Conservation (phyloP, 2,797 vertebrate genomes). For the Anomalospiza imberbis region DNA sequence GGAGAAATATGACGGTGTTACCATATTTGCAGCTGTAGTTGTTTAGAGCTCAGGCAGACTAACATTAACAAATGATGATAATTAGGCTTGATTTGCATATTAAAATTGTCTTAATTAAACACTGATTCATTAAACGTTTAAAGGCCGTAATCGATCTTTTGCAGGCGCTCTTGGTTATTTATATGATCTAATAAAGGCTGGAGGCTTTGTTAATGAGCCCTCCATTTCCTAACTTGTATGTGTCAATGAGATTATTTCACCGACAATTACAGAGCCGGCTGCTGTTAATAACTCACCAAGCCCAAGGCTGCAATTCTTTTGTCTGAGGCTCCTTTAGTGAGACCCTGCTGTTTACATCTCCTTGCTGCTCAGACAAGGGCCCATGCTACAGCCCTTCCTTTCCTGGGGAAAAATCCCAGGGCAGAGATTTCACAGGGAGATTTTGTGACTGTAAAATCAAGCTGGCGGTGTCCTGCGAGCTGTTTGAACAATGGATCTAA, state of each 20-base stretch:
- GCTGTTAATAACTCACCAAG: conserved; percentile 20
- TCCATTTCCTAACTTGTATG: conserved; percentile 62
- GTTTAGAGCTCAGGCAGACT: conserved; percentile 63
- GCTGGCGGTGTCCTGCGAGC: neutral
- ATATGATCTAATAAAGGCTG: conserved; percentile 69
- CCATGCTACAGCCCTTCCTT: neutral
- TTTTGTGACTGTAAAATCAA: neutral
- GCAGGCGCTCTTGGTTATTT: conserved; percentile 70
- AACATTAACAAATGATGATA: conserved; percentile 76
- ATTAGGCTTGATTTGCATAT: conserved; percentile 78
- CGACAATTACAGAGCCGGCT: conserved; percentile 20
- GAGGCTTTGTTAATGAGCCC: conserved; percentile 67
- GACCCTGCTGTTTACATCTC: neutral
- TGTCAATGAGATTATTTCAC: conserved; percentile 61
- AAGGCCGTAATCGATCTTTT: conserved; percentile 72
- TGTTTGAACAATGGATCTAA: conserved; percentile 1
- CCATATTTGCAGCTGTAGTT: conserved; percentile 59
- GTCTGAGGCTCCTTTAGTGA: neutral
- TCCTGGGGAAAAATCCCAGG: neutral
- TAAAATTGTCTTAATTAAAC: conserved; percentile 80
- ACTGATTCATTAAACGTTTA: conserved; percentile 72
- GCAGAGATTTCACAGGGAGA: neutral
- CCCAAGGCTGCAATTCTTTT: neutral
- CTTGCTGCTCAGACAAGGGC: neutral
- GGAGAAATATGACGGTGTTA: conserved; percentile 42